Percentiles rank a stretch among this genome's conserved stretches.
Evolutionary conservation across 2,113 vertebrate species (phyloP).

Genomic region (Holacanthus passer): DNA sequence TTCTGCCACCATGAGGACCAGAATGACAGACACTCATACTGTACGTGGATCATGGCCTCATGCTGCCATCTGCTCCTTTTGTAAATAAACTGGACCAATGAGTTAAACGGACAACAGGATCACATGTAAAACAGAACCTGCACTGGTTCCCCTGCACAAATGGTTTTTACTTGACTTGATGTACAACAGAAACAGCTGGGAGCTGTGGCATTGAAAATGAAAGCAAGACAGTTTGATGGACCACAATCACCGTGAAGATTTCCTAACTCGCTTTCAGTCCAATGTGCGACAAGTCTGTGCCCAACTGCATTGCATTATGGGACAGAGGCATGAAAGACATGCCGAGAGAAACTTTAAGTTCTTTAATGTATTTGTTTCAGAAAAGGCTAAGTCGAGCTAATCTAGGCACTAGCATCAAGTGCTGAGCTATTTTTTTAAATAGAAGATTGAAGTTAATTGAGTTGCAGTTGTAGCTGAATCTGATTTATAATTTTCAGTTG

Average conservation of each 20-base stretch:
- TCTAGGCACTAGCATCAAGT: slow-evolving; percentile 1
- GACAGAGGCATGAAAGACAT: slow-evolving; percentile 28
- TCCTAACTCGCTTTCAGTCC: slow-evolving; percentile 16
- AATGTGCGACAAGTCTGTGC: neutral
- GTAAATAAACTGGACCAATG: slow-evolving; percentile 36
- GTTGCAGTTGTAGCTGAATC: slow-evolving; percentile 33
- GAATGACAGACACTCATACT: neutral
- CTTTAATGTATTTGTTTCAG: neutral
- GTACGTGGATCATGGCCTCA: slow-evolving; percentile 5
- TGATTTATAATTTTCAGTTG: slow-evolving; percentile 8
- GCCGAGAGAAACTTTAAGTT: slow-evolving; percentile 16
- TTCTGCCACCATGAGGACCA: neutral
- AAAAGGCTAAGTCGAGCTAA: neutral
- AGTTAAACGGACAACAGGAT: slow-evolving; percentile 11
- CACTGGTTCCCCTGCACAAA: slow-evolving; percentile 4
- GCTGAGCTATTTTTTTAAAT: slow-evolving; percentile 9
- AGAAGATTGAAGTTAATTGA: slow-evolving; percentile 27
- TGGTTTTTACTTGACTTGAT: slow-evolving; percentile 22
- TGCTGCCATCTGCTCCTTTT: slow-evolving; percentile 12
- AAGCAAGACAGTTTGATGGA: slow-evolving; percentile 11
- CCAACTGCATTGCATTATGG: slow-evolving; percentile 24
- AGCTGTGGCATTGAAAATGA: slow-evolving; percentile 12
- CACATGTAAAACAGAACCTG: neutral
- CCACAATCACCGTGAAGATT: slow-evolving; percentile 29
- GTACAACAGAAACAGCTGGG: slow-evolving; percentile 6